A percentile compares a stretch with the other conserved stretches of the same genome.
phyloP scores from a whole-genome alignment of 2,888 invertebrate species.

The Drosophila paramelanica region DNA sequence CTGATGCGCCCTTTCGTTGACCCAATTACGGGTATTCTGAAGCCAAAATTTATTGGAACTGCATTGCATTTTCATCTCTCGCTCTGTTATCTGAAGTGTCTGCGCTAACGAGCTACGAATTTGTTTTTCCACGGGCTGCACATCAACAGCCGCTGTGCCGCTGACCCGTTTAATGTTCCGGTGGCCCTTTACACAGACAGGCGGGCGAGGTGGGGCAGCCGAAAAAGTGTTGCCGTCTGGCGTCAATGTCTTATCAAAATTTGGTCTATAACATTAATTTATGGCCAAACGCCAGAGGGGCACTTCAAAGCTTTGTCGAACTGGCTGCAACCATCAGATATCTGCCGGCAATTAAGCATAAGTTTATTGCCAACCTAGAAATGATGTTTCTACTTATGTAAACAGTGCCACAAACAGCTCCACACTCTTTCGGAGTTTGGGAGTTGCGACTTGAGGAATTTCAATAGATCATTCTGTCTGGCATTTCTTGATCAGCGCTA shows the following conservation, averaged over 20 bases:
- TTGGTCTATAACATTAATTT: slow-evolving; percentile 80
- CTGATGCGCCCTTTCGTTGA: slow-evolving; percentile 42
- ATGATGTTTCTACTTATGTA: slow-evolving; percentile 58
- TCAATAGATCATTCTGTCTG: slow-evolving; percentile 70
- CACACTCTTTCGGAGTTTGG: slow-evolving; percentile 20
- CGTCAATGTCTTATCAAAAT: slow-evolving; percentile 78
- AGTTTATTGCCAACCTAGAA: slow-evolving; percentile 54
- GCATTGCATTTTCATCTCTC: slow-evolving; percentile 50
- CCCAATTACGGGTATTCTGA: slow-evolving; percentile 36
- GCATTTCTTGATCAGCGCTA: slow-evolving; percentile 55
- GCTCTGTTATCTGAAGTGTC: slow-evolving; percentile 70
- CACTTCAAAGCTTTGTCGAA: slow-evolving; percentile 60
- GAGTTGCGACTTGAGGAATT: slow-evolving; percentile 41
- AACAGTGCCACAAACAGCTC: slow-evolving; percentile 44
- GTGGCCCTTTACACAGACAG: slow-evolving; percentile 49
- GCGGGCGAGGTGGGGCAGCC: not conserved
- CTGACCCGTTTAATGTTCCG: slow-evolving; percentile 79
- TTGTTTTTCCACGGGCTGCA: slow-evolving; percentile 61
- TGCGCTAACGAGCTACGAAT: slow-evolving; percentile 74
- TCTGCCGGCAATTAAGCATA: slow-evolving; percentile 68
- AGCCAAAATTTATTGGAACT: slow-evolving; percentile 63
- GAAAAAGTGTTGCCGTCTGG: slow-evolving; percentile 47
- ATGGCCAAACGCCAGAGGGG: slow-evolving; percentile 52
- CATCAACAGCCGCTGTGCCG: slow-evolving; percentile 55
- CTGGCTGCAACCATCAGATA: slow-evolving; percentile 56